Evolutionary conservation across 2,113 vertebrate species (phyloP).

Genomic region (Turdus rufiventris): DNA sequence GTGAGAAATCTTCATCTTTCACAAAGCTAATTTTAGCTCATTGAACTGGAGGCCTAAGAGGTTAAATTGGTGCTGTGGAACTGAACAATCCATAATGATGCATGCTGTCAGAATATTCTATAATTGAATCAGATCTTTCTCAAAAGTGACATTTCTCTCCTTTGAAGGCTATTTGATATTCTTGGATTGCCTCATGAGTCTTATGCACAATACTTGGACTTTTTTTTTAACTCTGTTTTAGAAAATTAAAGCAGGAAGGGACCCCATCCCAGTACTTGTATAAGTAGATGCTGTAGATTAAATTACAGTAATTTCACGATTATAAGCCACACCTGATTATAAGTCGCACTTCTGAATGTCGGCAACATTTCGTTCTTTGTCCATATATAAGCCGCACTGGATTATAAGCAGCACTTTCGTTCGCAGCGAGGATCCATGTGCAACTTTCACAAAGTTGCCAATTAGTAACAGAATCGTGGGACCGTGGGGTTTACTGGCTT

Average conservation of each 20-base stretch:
- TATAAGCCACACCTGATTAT: too few species aligned
- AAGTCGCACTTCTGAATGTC: too few species aligned
- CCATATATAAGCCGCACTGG: too few species aligned
- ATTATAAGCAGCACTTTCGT: too few species aligned
- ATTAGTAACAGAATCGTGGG: too few species aligned
- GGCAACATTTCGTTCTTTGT: too few species aligned
- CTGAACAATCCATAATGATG: neutral
- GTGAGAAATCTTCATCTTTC: conserved; percentile 8
- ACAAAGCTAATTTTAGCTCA: neutral
- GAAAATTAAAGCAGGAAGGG: neutral
- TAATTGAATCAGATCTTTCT: neutral
- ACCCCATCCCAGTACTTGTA: neutral
- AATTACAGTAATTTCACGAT: neutral
- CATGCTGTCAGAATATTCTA: neutral
- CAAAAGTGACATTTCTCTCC: neutral
- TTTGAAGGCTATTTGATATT: neutral
- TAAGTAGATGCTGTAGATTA: neutral
- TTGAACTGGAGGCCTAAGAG: neutral
- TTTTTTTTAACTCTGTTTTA: neutral
- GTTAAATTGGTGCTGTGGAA: neutral
- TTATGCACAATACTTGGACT: neutral
- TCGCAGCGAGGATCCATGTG: too few species aligned
- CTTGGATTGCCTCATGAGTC: neutral
- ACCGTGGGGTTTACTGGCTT: too few species aligned
- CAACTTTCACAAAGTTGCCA: too few species aligned